Evolutionary conservation across 1,140 invertebrate genomes (phyloP).

Genomic region (Cataglyphis hispanica): DNA sequence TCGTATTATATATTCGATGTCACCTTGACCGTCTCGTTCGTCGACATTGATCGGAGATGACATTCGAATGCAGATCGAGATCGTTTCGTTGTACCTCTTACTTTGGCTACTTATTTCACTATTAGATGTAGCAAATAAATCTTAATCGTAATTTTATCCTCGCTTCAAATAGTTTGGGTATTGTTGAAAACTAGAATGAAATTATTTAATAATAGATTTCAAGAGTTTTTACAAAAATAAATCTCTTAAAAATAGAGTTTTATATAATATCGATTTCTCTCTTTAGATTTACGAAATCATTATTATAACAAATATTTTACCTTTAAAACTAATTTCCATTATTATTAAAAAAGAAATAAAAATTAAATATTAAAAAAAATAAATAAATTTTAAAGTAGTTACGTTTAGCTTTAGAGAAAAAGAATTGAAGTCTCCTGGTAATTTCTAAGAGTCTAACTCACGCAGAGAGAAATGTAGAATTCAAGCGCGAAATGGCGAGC

Average conservation of each 20-base stretch:
- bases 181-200: background rate
- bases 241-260: background rate
- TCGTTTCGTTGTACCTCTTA: background rate
- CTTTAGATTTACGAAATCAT: background rate
- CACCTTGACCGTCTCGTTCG: background rate
- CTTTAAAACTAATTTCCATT: background rate
- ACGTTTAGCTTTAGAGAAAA: background rate
- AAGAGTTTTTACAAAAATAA: background rate
- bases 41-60: conserved; percentile 13
- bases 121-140: background rate
- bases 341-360: background rate
- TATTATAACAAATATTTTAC: background rate
- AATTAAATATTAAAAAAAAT: no score
- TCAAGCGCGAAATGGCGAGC: conserved; percentile 42
- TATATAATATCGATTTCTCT: background rate
- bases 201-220: conserved; percentile 28
- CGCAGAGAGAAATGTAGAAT: background rate
- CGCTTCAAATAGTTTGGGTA: background rate
- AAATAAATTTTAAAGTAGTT: background rate
- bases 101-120: no score
- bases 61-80: background rate
- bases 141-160: background rate
- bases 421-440: background rate
- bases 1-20: background rate
- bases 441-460: conserved; percentile 5